Base-by-base conservation (phyloP, 1,140 invertebrate genomes). In the Palaemon carinicauda region DNA sequence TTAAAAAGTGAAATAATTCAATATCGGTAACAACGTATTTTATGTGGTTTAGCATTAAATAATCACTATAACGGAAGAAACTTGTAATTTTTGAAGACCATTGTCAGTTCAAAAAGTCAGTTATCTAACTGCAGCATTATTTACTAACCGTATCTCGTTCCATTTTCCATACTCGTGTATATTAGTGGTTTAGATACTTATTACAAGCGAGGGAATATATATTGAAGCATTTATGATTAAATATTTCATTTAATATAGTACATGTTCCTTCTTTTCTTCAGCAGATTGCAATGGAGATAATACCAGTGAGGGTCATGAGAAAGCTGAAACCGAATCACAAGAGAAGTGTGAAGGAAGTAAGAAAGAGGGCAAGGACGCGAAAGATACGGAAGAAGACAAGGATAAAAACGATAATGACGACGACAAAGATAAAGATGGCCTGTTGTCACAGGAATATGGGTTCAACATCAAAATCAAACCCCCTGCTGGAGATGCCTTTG, bases 401-500 rank as follows among this genome's bases (percentile, higher is more conserved):
- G 54, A 75, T 41, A 29, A 17, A 33, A 65, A 29, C 21, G 73
- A 84, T 53, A 33, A 84, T 19, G 54, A 75, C 33, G 52, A 65
- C 53, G 85, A 88, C 17, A 80, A 88, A 50, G 87, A 82, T 10
- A 81, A 88, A 71, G 87, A 84, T 50, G 82, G 80, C 41, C 41
- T 71, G 29, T 24, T 73, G 31, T 56, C 65, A 33, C 88, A 89
- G 52, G 88, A 89, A 50, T 87, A 80, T 82, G 88, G 88, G 4
- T 89, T 89, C 51, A 71, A 54, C n/a, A 31, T 89, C 21, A 86
- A 82, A 69, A 87, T 89, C 54, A 65, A 78, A 51, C 84, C 84
- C 2, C 88, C 88, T 24, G 84, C 65, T 29, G 88, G 88, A 24
- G 88, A 89, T 15, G 27, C 80, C 9, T 89, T 89, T 84, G 88